Conservation (phyloP, 1,140 invertebrate genomes). For the Lepeophtheirus salmonis region DNA sequence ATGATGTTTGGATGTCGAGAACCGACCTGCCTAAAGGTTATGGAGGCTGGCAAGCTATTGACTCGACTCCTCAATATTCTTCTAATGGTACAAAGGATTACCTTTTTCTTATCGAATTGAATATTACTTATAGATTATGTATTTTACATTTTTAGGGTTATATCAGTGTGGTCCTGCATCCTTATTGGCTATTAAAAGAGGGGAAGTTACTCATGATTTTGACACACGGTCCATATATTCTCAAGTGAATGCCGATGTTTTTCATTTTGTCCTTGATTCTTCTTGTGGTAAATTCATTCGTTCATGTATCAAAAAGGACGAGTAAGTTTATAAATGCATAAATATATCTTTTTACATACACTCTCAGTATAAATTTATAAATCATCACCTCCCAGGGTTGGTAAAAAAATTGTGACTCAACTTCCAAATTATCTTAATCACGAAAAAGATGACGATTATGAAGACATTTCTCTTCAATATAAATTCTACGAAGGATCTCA, state of each 20-base stretch:
- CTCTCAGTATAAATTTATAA: neutral
- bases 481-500: conserved; percentile 43
- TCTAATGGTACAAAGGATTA: conserved; percentile 31
- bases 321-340: conserved; percentile 29
- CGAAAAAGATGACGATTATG: conserved; percentile 41
- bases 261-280: conserved; percentile 44
- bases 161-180: conserved; percentile 41
- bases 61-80: conserved; percentile 69
- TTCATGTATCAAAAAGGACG: conserved; percentile 38
- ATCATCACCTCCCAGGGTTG: conserved; percentile 44
- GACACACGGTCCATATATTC: conserved; percentile 54
- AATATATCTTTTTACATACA: neutral
- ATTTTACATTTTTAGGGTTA: conserved; percentile 13
- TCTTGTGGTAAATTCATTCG: conserved; percentile 38
- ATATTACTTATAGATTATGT: too few relatives aligned
- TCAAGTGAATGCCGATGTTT: conserved; percentile 55
- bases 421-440: conserved; percentile 46
- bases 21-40: conserved; percentile 42
- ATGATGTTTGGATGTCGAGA: conserved; percentile 58
- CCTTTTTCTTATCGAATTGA: neutral
- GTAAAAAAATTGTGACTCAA: conserved; percentile 53
- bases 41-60: conserved; percentile 74
- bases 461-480: conserved; percentile 49
- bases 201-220: conserved; percentile 50
- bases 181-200: conserved; percentile 44